Evolutionary conservation across 2,888 invertebrate genomes (phyloP), one percentile per base, ranked within the genome.

Genomic region (Melipona beecheii): DNA sequence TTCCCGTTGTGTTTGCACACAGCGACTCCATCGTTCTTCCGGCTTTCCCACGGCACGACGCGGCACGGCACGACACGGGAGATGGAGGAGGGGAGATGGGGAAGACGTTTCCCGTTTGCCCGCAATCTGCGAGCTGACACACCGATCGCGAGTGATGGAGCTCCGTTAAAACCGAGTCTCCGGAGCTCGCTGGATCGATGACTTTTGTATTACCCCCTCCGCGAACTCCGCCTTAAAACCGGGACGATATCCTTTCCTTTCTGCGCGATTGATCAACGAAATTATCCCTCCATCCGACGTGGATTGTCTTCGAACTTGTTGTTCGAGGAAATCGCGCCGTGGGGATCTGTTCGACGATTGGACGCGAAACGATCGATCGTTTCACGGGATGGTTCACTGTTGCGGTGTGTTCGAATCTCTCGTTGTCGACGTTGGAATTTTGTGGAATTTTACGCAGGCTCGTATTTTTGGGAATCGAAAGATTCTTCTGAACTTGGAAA

Each of bases 1-100:
- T 78, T 78, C 62, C 75, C 72, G 54, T 77, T 71, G 74, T 86
- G 80, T 87, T 85, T 84, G 78, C 81, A 75, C 75, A 52, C 62
- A 54, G 56, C 76, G 64, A 56, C 73, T 71, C 56, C 73, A 50
- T 78, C 75, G 60, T 71, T 70, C 68, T 75, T 78, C 70, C 54
- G 65, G 56, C 19, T 68, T 68, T 68, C 62, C 50, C 64, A 24
- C 27, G 56, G 58, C 69, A 27, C 19, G 50, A 9, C 36, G 9
- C 43, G 43, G 9, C 43, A 43, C 71, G 68, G 19, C 43, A 11
- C 60, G 56, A 58, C 43, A 21, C 50, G 15, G 54, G 50, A 4
- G 31, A 27, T 66, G 17, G 50, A 66, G 52, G 31, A 31, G 60
- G 43, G 43, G 52, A 68, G 78, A 85, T 75, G 64, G 68, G 75